Percentiles rank a stretch among this genome's conserved stretches.
These are phyloP conservation scores for Drosophila meridionalis DNA, from an alignment of 2,888 invertebrate species.

Conservation along the genomic window DNA sequence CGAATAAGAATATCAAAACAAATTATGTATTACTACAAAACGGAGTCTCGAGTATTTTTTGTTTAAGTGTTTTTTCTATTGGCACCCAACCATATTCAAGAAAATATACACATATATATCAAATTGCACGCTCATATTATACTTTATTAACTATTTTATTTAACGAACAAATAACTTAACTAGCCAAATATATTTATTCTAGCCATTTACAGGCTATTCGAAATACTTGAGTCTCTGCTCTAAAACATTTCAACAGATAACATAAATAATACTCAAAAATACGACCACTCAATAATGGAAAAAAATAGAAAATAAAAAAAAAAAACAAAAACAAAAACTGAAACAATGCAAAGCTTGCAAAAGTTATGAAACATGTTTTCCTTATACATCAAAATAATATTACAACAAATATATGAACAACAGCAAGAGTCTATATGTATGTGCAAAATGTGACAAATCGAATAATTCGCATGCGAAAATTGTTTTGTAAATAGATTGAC, in stretches of 20 bases:
- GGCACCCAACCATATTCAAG: slow-evolving; percentile 25
- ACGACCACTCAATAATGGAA: slow-evolving; percentile 52
- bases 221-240: slow-evolving; percentile 75
- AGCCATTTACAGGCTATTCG: slow-evolving; percentile 26
- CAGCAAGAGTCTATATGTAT: slow-evolving; percentile 39
- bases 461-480: slow-evolving; percentile 53
- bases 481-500: slow-evolving; percentile 54
- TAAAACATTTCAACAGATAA: slow-evolving; percentile 41
- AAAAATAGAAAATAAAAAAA: too few relatives aligned
- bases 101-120: neutral
- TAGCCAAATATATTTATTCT: slow-evolving; percentile 37
- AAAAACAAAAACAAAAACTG: slow-evolving; percentile 8
- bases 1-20: slow-evolving; percentile 56
- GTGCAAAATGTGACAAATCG: slow-evolving; percentile 47
- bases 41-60: slow-evolving; percentile 77
- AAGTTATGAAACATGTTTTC: slow-evolving; percentile 28
- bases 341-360: slow-evolving; percentile 63
- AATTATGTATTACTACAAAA: slow-evolving; percentile 57
- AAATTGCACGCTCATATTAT: slow-evolving; percentile 19
- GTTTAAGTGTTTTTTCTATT: slow-evolving; percentile 48
- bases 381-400: slow-evolving; percentile 14
- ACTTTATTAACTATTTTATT: neutral
- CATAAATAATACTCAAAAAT: slow-evolving; percentile 71
- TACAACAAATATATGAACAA: neutral
- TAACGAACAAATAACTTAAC: slow-evolving; percentile 21